These are phyloP conservation scores for Trileptium ribeirensis DNA, from an alignment of 2,888 invertebrate species.

Conservation along the genomic window DNA sequence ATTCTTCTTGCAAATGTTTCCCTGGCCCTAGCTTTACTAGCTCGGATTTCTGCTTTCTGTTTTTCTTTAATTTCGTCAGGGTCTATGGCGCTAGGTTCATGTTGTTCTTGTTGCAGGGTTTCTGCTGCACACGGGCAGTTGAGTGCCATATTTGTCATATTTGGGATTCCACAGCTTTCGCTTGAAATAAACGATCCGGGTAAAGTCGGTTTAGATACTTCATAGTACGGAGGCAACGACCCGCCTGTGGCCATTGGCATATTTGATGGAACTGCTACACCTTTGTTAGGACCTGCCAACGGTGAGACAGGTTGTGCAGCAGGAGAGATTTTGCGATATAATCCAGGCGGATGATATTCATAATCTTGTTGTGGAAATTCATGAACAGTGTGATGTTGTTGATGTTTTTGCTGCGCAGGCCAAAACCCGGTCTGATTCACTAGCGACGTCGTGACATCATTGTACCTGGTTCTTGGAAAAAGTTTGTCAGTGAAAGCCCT, in stretches of 20 bases:
- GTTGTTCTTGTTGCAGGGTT: neutral
- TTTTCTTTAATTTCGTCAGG: neutral
- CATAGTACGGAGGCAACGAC: neutral
- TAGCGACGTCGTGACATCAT: too few relatives aligned
- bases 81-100: neutral
- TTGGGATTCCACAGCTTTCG: neutral
- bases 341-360: conserved; percentile 48
- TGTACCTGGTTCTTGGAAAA: neutral
- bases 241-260: neutral
- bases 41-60: neutral
- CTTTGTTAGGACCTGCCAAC: neutral
- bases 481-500: neutral
- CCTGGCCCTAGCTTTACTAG: neutral
- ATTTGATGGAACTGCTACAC: neutral
- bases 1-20: conserved; percentile 40
- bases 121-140: neutral
- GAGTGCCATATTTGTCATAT: neutral
- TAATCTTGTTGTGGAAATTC: too few relatives aligned
- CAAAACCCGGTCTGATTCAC: too few relatives aligned
- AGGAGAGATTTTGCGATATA: neutral
- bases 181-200: too few relatives aligned
- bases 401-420: too few relatives aligned
- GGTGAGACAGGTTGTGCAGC: too few relatives aligned
- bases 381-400: too few relatives aligned
- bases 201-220: too few relatives aligned